Conservation (phyloP, 1,140 invertebrate species). For the Melitaea cinxia region DNA sequence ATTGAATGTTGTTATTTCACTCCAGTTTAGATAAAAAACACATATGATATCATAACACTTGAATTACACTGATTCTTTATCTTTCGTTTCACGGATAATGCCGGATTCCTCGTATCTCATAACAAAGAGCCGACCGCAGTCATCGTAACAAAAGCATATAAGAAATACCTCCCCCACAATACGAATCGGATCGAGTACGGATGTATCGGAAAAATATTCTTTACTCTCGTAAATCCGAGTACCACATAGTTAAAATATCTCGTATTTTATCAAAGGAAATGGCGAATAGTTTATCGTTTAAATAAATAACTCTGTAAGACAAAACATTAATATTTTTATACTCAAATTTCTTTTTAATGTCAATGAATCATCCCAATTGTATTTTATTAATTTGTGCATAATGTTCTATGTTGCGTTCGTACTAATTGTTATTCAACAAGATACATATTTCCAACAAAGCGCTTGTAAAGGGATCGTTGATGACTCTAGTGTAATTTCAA, state of each 20-base stretch:
- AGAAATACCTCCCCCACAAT: conserved; percentile 71
- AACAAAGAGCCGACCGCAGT: conserved; percentile 64
- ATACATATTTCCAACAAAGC: no score
- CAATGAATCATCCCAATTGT: background rate
- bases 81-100: conserved; percentile 48
- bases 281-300: conserved; percentile 38
- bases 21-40: background rate
- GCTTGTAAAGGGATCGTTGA: no score
- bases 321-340: background rate
- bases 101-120: conserved; percentile 57
- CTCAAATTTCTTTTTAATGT: background rate
- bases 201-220: conserved; percentile 70
- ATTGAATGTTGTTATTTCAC: background rate
- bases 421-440: no score
- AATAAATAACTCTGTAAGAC: conserved; percentile 28
- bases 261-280: conserved; percentile 50
- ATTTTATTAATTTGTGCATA: background rate
- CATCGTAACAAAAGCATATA: conserved; percentile 73
- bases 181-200: conserved; percentile 61
- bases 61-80: conserved; percentile 13
- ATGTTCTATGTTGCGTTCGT: no score
- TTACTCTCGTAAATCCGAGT: conserved; percentile 50
- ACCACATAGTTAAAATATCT: conserved; percentile 53
- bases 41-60: conserved; percentile 2
- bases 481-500: no score